Percentiles rank a stretch among this genome's conserved stretches.
These are phyloP conservation scores for Drosophila sproati DNA, from an alignment of 1,140 invertebrate species.

Conservation along the genomic window DNA sequence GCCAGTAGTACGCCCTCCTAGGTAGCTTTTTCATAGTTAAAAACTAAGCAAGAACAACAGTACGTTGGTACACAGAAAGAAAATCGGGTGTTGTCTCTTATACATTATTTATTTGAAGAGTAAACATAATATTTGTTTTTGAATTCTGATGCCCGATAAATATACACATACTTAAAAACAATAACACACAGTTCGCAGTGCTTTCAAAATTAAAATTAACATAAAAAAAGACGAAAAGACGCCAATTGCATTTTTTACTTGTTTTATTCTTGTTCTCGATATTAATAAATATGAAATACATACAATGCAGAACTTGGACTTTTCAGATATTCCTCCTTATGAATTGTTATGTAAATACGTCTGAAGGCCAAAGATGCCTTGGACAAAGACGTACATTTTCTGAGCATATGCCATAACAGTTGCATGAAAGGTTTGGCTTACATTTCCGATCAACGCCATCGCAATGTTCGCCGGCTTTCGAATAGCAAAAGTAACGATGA, in stretches of 20 bases:
- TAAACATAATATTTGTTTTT: background rate
- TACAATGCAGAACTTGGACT: constrained; percentile 24
- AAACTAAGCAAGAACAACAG: constrained; percentile 26
- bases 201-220: constrained; percentile 32
- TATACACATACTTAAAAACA: constrained; percentile 14
- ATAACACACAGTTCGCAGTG: constrained; percentile 38
- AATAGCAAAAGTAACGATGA: background rate
- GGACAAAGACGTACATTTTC: background rate
- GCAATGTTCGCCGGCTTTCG: background rate
- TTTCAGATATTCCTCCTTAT: background rate
- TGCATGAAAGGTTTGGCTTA: background rate
- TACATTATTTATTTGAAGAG: constrained; percentile 66
- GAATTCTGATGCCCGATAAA: constrained; percentile 7
- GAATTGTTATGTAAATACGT: background rate
- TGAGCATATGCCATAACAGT: background rate
- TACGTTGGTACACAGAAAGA: background rate
- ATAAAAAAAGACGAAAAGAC: constrained; percentile 28
- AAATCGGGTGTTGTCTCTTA: constrained; percentile 29
- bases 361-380: background rate
- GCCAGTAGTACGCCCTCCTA: constrained; percentile 50
- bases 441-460: background rate
- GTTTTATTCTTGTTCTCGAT: constrained; percentile 53
- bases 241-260: constrained; percentile 41
- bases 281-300: constrained; percentile 60
- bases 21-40: constrained; percentile 13